phyloP scores from a whole-genome alignment of 2,888 invertebrate species.

The Ctenicera cuprea region DNA sequence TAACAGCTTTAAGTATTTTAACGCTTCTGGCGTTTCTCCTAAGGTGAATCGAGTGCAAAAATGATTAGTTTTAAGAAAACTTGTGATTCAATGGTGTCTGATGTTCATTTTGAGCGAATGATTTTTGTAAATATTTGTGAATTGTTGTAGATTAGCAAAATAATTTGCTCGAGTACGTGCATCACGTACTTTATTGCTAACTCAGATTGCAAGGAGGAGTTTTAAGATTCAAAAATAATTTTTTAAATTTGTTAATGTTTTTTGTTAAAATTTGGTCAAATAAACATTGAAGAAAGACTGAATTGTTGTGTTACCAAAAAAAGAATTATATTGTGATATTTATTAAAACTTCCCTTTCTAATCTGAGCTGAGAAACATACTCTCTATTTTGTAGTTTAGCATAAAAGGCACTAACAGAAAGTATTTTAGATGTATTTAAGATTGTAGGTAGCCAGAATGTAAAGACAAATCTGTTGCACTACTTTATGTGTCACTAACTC shows the following conservation, averaged over 20 bases:
- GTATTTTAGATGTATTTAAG: slow-evolving; percentile 39
- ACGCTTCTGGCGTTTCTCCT: slow-evolving; percentile 17
- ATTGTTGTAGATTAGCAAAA: background rate
- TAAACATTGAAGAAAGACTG: slow-evolving; percentile 41
- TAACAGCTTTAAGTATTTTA: slow-evolving; percentile 4
- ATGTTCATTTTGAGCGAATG: slow-evolving; percentile 27
- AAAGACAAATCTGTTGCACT: slow-evolving; percentile 17
- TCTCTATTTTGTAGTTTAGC: slow-evolving; percentile 39
- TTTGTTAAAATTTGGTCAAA: slow-evolving; percentile 41
- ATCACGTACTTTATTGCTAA: slow-evolving; percentile 36
- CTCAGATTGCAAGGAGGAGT: slow-evolving; percentile 31
- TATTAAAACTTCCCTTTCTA: slow-evolving; percentile 18
- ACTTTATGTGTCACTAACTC: slow-evolving; percentile 15
- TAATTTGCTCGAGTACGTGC: slow-evolving; percentile 30
- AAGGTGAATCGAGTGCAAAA: slow-evolving; percentile 42
- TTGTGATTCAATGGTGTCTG: slow-evolving; percentile 44
- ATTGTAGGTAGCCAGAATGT: slow-evolving; percentile 34
- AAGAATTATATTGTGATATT: slow-evolving; percentile 27
- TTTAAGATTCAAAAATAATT: slow-evolving; percentile 24
- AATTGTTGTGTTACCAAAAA: slow-evolving; percentile 47
- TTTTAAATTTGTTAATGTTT: slow-evolving; percentile 27
- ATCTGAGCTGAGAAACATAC: slow-evolving; percentile 22
- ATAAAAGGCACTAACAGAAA: slow-evolving; percentile 37
- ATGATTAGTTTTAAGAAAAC: slow-evolving; percentile 32
- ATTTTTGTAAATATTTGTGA: slow-evolving; percentile 45